These are phyloP conservation scores for Mythimna pallens DNA, from an alignment of 2,888 invertebrate species.

Conservation along the genomic window DNA sequence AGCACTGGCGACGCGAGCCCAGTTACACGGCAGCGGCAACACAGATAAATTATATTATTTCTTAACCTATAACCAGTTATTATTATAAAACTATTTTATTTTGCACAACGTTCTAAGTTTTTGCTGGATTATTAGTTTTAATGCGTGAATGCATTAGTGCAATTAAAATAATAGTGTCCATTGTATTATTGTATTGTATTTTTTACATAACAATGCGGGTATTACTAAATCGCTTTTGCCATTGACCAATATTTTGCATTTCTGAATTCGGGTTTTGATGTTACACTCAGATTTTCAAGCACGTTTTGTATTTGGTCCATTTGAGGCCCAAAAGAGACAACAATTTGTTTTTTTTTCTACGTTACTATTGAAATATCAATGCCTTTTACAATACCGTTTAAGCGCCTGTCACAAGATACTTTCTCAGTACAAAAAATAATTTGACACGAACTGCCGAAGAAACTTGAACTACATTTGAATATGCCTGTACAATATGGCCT, in stretches of 20 bases:
- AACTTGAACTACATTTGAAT: conserved; percentile 63
- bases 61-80: conserved; percentile 79
- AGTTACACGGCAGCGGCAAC: conserved; percentile 63
- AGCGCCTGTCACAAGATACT: conserved; percentile 29
- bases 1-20: conserved; percentile 71
- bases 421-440: conserved; percentile 39
- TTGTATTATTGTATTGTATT: conserved; percentile 40
- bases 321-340: background rate
- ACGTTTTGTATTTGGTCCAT: background rate
- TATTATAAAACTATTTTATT: conserved; percentile 66
- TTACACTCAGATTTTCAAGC: conserved; percentile 1
- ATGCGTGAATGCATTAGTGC: conserved; percentile 48
- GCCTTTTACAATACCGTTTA: conserved; percentile 25
- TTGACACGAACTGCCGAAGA: conserved; percentile 45
- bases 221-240: conserved; percentile 48
- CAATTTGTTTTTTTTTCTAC: background rate
- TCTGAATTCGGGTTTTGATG: conserved; percentile 27
- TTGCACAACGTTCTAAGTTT: conserved; percentile 68
- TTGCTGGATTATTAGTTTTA: conserved; percentile 60
- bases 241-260: conserved; percentile 58
- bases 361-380: background rate
- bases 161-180: conserved; percentile 42
- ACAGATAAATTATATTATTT: conserved; percentile 76
- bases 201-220: conserved; percentile 49
- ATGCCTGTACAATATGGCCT: conserved; percentile 65